A percentile compares a stretch with the other conserved stretches of the same genome.
Evolutionary conservation across 2,113 vertebrate species (phyloP).

Genomic region (Triplophysa tibetana): DNA sequence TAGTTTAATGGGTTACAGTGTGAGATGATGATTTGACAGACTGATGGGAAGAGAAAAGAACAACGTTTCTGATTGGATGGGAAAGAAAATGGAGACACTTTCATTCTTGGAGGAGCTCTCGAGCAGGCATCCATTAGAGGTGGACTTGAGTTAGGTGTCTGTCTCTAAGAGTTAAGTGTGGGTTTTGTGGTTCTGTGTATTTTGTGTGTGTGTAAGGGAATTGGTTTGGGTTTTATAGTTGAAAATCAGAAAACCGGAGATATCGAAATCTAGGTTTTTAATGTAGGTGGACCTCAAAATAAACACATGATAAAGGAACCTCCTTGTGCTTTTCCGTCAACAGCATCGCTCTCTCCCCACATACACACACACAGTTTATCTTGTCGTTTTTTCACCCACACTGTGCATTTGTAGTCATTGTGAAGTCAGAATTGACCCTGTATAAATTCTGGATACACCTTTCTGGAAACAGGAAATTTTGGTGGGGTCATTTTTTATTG

Average conservation of each 20-base stretch:
- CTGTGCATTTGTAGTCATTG: background rate
- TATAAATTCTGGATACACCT: background rate
- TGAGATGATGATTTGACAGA: constrained; percentile 24
- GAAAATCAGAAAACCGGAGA: constrained; percentile 4
- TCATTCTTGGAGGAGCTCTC: background rate
- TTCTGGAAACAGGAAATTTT: background rate
- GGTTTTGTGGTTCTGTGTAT: constrained; percentile 9
- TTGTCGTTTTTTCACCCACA: too few relatives aligned
- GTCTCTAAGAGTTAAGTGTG: background rate
- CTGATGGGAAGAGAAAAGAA: background rate
- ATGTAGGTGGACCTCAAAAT: constrained; percentile 35
- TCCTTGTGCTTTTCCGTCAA: background rate
- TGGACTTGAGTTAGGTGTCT: background rate
- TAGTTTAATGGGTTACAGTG: constrained; percentile 13
- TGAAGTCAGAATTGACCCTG: constrained; percentile 3
- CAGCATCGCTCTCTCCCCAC: background rate
- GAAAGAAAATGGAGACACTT: background rate
- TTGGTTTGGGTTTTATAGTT: background rate
- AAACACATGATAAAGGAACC: constrained; percentile 35
- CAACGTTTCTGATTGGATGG: background rate
- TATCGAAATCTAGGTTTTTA: background rate
- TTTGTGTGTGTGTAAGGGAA: constrained; percentile 29
- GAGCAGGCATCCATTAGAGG: constrained; percentile 19
- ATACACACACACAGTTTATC: background rate
- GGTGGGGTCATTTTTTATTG: too few relatives aligned